A percentile compares a stretch with the other conserved stretches of the same genome.
Evolutionary conservation across 2,113 vertebrate species (phyloP).

Genomic region (Syngnathoides biaculeatus): DNA sequence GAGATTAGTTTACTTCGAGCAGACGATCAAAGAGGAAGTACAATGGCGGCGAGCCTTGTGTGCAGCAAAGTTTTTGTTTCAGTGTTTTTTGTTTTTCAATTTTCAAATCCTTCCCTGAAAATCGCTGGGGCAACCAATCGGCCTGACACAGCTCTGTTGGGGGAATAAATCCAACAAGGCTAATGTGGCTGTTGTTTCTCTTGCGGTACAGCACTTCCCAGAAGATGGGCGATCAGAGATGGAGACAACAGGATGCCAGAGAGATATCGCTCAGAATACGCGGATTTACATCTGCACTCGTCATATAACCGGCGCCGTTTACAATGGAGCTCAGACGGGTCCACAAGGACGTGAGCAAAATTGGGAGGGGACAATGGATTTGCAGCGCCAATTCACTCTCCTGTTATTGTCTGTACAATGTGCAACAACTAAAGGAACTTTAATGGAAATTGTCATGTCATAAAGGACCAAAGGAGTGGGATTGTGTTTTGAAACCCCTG

Average conservation of each 20-base stretch:
- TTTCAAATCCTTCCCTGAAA: conserved; percentile 47
- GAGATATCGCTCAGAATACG: conserved; percentile 54
- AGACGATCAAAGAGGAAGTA: conserved; percentile 55
- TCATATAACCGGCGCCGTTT: conserved; percentile 57
- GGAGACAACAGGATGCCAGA: conserved; percentile 55
- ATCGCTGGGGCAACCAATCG: conserved; percentile 48
- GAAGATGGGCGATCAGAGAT: conserved; percentile 66
- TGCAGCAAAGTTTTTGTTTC: conserved; percentile 56
- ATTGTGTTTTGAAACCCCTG: conserved; percentile 48
- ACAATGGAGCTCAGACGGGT: conserved; percentile 44
- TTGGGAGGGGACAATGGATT: conserved; percentile 41
- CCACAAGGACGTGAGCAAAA: conserved; percentile 26
- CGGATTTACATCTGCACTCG: conserved; percentile 70
- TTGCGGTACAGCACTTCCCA: conserved; percentile 46
- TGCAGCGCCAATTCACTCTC: conserved; percentile 44
- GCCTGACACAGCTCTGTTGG: conserved; percentile 38
- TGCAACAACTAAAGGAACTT: conserved; percentile 56
- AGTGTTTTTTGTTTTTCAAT: conserved; percentile 39
- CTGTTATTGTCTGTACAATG: conserved; percentile 42
- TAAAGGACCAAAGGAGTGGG: conserved; percentile 45
- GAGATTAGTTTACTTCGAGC: conserved; percentile 56
- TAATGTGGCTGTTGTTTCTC: conserved; percentile 62
- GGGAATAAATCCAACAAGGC: conserved; percentile 50
- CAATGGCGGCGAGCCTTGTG: conserved; percentile 43
- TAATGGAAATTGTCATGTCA: conserved; percentile 41